A percentile compares a stretch with the other conserved stretches of the same genome.
These are phyloP conservation scores for Drosophila suboccidentalis DNA, from an alignment of 2,888 invertebrate genomes.

Conservation along the genomic window DNA sequence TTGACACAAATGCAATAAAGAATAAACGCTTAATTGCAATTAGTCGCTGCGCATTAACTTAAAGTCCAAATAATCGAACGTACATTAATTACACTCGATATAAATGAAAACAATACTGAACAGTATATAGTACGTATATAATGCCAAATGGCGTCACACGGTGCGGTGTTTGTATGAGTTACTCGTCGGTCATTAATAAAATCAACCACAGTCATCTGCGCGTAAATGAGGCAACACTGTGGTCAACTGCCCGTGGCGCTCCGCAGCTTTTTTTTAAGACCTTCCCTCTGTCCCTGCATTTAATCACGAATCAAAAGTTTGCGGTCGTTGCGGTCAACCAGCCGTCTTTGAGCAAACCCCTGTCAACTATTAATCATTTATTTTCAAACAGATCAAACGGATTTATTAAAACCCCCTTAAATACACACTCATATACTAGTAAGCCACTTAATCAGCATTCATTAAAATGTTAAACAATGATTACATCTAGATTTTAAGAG, in stretches of 20 bases:
- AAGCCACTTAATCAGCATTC: slow-evolving; percentile 35
- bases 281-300: slow-evolving; percentile 38
- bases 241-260: slow-evolving; percentile 32
- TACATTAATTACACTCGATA: slow-evolving; percentile 44
- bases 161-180: slow-evolving; percentile 29
- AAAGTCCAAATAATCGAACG: slow-evolving; percentile 54
- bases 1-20: slow-evolving; percentile 45
- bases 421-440: slow-evolving; percentile 29
- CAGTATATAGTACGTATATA: not conserved
- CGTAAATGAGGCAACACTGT: slow-evolving; percentile 39
- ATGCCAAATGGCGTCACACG: slow-evolving; percentile 22
- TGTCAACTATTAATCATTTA: slow-evolving; percentile 22
- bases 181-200: slow-evolving; percentile 54
- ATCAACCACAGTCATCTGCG: slow-evolving; percentile 69
- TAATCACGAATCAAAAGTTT: slow-evolving; percentile 74
- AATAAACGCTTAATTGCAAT: slow-evolving; percentile 70
- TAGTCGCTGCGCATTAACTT: slow-evolving; percentile 54
- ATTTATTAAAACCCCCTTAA: slow-evolving; percentile 30
- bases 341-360: slow-evolving; percentile 21
- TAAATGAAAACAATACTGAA: slow-evolving; percentile 18
- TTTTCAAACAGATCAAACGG: slow-evolving; percentile 8
- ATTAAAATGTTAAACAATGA: slow-evolving; percentile 40
- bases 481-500: slow-evolving; percentile 34
- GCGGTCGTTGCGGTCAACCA: slow-evolving; percentile 65
- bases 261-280: not conserved